Conservation (phyloP, 2,797 vertebrate species). For the Pygocentrus nattereri region DNA sequence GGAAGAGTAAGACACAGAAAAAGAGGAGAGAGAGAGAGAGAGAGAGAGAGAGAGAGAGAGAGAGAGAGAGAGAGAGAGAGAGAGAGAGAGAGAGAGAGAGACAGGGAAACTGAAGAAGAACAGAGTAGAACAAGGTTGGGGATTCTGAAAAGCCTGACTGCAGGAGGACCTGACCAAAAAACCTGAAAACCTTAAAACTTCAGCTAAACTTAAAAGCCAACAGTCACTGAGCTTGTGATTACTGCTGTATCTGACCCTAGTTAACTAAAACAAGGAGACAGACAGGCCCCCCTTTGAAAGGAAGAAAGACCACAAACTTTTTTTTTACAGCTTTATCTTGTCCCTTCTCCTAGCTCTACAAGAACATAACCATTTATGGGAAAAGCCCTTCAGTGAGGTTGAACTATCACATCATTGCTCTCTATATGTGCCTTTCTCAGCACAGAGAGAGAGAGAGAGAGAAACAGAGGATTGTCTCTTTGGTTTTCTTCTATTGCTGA, state of each 20-base stretch:
- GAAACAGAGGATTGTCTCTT: no score
- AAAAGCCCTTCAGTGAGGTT: slow-evolving; percentile 11
- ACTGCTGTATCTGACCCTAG: background rate
- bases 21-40: background rate
- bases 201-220: background rate
- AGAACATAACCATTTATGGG: slow-evolving; percentile 34
- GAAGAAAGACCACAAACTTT: slow-evolving; percentile 13
- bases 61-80: background rate
- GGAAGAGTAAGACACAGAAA: background rate
- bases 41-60: background rate
- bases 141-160: background rate
- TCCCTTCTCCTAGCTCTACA: slow-evolving; percentile 7
- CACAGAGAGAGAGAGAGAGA: background rate
- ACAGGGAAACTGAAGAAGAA: background rate
- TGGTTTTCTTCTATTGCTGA: no score
- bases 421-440: background rate
- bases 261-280: background rate
- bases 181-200: background rate
- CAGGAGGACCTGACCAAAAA: background rate
- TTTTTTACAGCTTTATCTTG: slow-evolving; percentile 5
- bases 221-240: background rate
- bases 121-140: background rate
- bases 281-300: background rate
- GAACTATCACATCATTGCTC: slow-evolving; percentile 17
- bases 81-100: background rate